Base-by-base conservation (phyloP, 1,140 invertebrate genomes). In the Bombus waltoni region DNA sequence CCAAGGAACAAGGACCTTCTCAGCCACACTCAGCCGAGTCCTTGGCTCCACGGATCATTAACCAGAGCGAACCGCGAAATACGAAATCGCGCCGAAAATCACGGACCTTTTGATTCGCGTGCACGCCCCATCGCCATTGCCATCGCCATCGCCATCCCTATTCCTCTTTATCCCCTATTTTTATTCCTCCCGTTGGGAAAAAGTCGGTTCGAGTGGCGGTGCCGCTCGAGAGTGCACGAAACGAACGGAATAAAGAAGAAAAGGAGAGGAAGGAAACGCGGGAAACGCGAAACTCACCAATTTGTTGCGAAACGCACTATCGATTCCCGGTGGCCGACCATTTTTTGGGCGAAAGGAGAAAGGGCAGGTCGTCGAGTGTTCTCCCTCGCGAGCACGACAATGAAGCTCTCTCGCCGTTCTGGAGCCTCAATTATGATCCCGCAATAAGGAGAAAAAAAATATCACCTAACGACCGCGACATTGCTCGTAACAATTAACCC, bases 1-100 rank as follows among this genome's bases (percentile, higher is more conserved):
- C 76, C 81, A 91, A 93, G 92, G 89, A 94, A 93, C 88, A 92
- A 94, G 93, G 94, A 95, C 94, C 93, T 92, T 86, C 92, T 94
- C 90, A 93, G 93, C 93, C 93, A 93, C 92, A 94, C 93, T 95
- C 92, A 94, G 90, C 90, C 90, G 70, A 89, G 89, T 94, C 92
- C 94, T 94, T 92, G 76, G 92, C 53, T 91, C 85, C 90, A 93
- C 89, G 94, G 94, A 95, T 95, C 94, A 94, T 95, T 95, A 94
- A 94, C 91, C 91, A 87, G 87, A 85, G 88, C 87, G 91, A 90
- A 92, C 91, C 91, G 91, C 89, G 90, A 93, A 94, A 94, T 91
- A 93, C 88, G 90, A 93, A 92, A 92, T 93, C 91, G 90, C 88
- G 81, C 90, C 89, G 90, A 93, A 93, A 92, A 94, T 92, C 90